These are phyloP conservation scores for Meloidogyne exigua DNA, from an alignment of 1,140 invertebrate genomes.

Conservation along the genomic window DNA sequence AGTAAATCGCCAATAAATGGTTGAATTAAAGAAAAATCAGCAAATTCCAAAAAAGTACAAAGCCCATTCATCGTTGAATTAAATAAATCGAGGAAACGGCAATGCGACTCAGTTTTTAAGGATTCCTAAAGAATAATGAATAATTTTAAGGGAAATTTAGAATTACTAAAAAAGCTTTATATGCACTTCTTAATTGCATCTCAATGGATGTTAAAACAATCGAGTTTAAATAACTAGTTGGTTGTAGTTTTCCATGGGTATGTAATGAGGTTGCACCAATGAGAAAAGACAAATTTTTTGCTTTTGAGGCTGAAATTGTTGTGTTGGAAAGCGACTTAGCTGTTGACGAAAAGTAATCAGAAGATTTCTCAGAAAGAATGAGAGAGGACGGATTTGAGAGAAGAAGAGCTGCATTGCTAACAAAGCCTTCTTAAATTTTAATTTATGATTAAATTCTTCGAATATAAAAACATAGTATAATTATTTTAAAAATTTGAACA, in stretches of 20 bases:
- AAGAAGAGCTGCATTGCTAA: not conserved
- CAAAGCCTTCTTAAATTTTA: not conserved
- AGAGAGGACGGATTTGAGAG: constrained; percentile 6
- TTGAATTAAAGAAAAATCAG: constrained; percentile 17
- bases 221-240: constrained; percentile 34
- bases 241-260: not conserved
- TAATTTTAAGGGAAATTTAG: not conserved
- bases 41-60: constrained; percentile 33
- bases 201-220: constrained; percentile 19
- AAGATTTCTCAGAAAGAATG: not conserved
- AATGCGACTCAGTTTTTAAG: constrained; percentile 28
- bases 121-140: constrained; percentile 24
- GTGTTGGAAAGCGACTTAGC: not conserved
- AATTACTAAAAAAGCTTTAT: constrained; percentile 31
- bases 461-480: too few relatives aligned
- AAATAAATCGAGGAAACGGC: constrained; percentile 36
- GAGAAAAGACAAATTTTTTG: constrained; percentile 18
- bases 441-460: too few relatives aligned
- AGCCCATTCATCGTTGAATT: constrained; percentile 25
- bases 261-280: constrained; percentile 28
- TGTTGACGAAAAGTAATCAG: not conserved
- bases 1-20: constrained; percentile 38
- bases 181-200: constrained; percentile 19
- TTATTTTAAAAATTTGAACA: not conserved
- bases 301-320: not conserved